Conservation (phyloP, 2,113 vertebrate genomes). For the Paraplagusia blochii region DNA sequence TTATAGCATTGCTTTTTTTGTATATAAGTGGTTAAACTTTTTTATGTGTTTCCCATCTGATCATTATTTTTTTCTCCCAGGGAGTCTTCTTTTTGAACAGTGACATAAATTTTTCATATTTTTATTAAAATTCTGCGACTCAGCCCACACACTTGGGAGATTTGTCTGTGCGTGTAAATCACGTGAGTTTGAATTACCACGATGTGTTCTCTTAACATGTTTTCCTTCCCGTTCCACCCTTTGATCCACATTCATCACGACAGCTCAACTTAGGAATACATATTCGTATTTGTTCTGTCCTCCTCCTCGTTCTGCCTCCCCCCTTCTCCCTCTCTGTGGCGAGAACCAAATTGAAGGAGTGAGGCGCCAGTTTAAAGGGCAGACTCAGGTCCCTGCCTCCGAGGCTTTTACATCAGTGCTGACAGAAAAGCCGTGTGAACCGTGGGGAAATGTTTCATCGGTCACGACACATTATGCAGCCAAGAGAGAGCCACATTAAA, state of each 20-base stretch:
- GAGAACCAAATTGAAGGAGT: conserved; percentile 71
- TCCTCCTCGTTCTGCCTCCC: conserved; percentile 37
- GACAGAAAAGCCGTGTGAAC: conserved; percentile 74
- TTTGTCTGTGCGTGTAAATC: conserved; percentile 8
- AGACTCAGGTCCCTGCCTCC: conserved; percentile 70
- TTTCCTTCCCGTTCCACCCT: conserved; percentile 34
- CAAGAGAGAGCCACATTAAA: conserved; percentile 74
- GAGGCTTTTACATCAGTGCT: conserved; percentile 73
- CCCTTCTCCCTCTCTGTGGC: conserved; percentile 21
- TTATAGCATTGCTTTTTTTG: no score
- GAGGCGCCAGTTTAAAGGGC: conserved; percentile 73
- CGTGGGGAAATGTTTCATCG: conserved; percentile 77
- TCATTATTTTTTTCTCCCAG: neutral
- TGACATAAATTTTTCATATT: neutral
- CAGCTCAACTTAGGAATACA: conserved; percentile 36
- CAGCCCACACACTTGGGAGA: neutral
- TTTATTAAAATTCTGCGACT: neutral
- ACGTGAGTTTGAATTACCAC: conserved; percentile 6
- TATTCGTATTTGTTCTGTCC: conserved; percentile 42
- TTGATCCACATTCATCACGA: conserved; percentile 39
- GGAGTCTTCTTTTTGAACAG: neutral
- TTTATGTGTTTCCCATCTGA: no score
- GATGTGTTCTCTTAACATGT: conserved; percentile 23
- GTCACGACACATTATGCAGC: conserved; percentile 74
- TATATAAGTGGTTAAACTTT: no score